phyloP scores from a whole-genome alignment of 2,888 invertebrate species.

The Chloroclysta siterata region DNA sequence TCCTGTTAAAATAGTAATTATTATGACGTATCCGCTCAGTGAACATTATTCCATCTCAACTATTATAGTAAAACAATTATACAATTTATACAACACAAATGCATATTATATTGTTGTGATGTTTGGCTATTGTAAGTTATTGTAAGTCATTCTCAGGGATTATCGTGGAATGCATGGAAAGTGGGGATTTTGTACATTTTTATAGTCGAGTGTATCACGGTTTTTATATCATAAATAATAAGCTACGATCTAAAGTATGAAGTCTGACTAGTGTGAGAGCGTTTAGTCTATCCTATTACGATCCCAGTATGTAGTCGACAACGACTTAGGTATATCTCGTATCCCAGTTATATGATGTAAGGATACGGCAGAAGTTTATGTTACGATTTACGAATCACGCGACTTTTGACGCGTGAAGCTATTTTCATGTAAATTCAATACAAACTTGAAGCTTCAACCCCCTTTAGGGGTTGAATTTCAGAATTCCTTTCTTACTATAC shows the following conservation, averaged over 20 bases:
- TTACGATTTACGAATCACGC: conserved; percentile 14
- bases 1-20: too few species aligned
- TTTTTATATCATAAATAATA: conserved; percentile 44
- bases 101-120: conserved; percentile 69
- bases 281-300: conserved; percentile 52
- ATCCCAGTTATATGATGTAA: conserved; percentile 46
- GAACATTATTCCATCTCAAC: too few species aligned
- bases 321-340: conserved; percentile 64
- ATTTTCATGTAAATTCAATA: not conserved
- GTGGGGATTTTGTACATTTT: conserved; percentile 62
- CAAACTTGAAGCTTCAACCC: too few species aligned
- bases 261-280: conserved; percentile 66
- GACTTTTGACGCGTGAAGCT: too few species aligned
- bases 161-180: conserved; percentile 52
- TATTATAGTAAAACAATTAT: conserved; percentile 32
- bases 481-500: too few species aligned
- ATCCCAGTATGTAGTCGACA: conserved; percentile 58
- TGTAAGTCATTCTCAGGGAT: conserved; percentile 73
- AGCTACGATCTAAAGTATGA: conserved; percentile 42
- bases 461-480: too few species aligned
- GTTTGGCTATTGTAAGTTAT: conserved; percentile 76
- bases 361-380: conserved; percentile 54
- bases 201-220: conserved; percentile 47
- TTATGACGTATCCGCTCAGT: too few species aligned
- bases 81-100: conserved; percentile 53